A percentile compares a stretch with the other conserved stretches of the same genome.
phyloP scores from a whole-genome alignment of 2,888 invertebrate species.

The Lymantria monacha region DNA sequence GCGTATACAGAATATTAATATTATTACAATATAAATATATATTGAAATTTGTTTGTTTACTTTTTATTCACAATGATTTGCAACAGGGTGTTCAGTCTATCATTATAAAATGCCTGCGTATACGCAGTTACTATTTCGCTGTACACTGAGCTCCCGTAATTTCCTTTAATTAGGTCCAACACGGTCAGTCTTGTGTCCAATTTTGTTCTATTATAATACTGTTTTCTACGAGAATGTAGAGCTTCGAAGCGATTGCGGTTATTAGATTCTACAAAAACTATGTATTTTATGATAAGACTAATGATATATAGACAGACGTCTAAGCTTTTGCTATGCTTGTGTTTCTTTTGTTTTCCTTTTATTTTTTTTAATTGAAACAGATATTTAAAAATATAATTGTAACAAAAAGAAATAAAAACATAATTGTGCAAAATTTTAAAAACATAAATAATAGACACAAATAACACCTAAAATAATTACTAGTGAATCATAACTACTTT shows the following conservation, averaged over 20 bases:
- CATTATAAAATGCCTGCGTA: not conserved
- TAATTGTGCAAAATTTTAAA: too few species aligned
- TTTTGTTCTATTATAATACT: constrained; percentile 33
- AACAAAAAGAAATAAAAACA: too few species aligned
- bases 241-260: constrained; percentile 19
- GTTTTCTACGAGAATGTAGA: constrained; percentile 21
- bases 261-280: constrained; percentile 25
- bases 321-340: not conserved
- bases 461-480: too few species aligned
- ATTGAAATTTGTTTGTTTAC: too few species aligned
- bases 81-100: not conserved
- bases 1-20: too few species aligned
- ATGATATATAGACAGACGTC: not conserved
- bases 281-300: not conserved
- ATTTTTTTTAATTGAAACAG: too few species aligned
- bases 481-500: too few species aligned
- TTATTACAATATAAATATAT: too few species aligned
- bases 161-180: constrained; percentile 58
- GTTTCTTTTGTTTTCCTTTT: too few species aligned
- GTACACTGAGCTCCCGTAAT: constrained; percentile 38
- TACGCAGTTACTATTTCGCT: constrained; percentile 25
- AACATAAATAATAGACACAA: too few species aligned
- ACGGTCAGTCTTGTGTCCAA: constrained; percentile 43
- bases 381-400: too few species aligned
- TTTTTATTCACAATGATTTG: too few species aligned